phyloP scores from a whole-genome alignment of 2,113 vertebrate species.

The Semnornis frantzii region DNA sequence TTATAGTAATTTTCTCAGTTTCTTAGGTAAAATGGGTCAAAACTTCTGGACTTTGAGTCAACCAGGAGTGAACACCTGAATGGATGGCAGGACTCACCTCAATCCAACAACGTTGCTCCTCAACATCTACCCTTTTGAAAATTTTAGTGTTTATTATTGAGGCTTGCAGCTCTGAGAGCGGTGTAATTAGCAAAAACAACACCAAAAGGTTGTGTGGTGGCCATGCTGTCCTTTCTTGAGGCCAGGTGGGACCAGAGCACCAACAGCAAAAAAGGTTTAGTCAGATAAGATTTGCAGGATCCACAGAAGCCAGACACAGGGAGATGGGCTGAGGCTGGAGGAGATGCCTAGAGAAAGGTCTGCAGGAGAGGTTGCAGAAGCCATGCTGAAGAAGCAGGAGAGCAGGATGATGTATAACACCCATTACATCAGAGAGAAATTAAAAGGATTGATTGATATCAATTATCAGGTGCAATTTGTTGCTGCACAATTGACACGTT shows the following conservation, averaged over 20 bases:
- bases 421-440: conserved; percentile 56
- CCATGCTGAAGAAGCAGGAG: background rate
- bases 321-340: background rate
- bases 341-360: background rate
- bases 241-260: background rate
- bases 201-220: background rate
- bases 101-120: background rate
- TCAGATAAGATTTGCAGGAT: background rate
- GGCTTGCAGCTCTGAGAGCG: background rate
- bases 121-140: background rate
- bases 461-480: conserved; percentile 80
- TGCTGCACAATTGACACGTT: conserved; percentile 76
- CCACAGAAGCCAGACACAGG: background rate
- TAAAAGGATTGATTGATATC: conserved; percentile 81
- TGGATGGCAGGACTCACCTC: background rate
- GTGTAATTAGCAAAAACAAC: background rate
- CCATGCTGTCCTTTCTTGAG: background rate
- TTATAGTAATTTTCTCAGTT: background rate
- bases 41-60: background rate
- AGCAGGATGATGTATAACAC: conserved; percentile 55
- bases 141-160: background rate
- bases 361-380: conserved; percentile 10
- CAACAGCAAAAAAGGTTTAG: background rate
- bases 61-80: background rate
- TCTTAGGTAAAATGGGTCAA: background rate